Percentiles rank a stretch among this genome's conserved stretches.
phyloP scores from a whole-genome alignment of 2,888 invertebrate species.

The Cremastinae sp. region DNA sequence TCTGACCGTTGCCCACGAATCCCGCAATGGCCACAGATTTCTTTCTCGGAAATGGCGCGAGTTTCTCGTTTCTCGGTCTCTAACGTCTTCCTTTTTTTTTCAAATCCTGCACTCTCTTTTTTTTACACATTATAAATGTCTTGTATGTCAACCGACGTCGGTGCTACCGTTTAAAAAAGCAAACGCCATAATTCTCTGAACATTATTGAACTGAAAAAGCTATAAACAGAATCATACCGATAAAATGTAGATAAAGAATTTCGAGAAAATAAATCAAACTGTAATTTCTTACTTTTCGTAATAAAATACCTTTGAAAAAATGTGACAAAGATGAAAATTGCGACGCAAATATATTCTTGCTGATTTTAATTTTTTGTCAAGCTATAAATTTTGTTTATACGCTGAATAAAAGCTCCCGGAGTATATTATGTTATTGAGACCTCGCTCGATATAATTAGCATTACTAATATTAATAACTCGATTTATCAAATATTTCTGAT shows the following conservation, averaged over 20 bases:
- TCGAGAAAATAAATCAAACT: neutral
- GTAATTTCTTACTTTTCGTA: neutral
- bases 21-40: slow-evolving; percentile 77
- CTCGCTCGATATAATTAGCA: slow-evolving; percentile 38
- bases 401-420: neutral
- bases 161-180: slow-evolving; percentile 29
- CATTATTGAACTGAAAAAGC: neutral
- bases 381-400: too few species aligned
- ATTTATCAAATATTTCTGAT: slow-evolving; percentile 48
- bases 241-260: neutral
- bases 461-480: slow-evolving; percentile 41
- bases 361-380: too few species aligned
- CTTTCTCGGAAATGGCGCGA: slow-evolving; percentile 76
- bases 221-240: slow-evolving; percentile 8
- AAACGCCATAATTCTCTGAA: neutral
- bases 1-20: slow-evolving; percentile 65
- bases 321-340: too few species aligned
- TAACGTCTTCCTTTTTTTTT: slow-evolving; percentile 20
- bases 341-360: neutral
- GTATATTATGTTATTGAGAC: neutral
- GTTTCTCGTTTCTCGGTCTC: slow-evolving; percentile 71
- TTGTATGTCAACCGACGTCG: slow-evolving; percentile 46
- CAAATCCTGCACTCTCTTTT: slow-evolving; percentile 20
- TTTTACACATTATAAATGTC: slow-evolving; percentile 12
- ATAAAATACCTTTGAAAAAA: too few species aligned